A percentile compares a stretch with the other conserved stretches of the same genome.
These are phyloP conservation scores for Arnoldichthys spilopterus DNA, from an alignment of 2,797 vertebrate species.

Conservation along the genomic window DNA sequence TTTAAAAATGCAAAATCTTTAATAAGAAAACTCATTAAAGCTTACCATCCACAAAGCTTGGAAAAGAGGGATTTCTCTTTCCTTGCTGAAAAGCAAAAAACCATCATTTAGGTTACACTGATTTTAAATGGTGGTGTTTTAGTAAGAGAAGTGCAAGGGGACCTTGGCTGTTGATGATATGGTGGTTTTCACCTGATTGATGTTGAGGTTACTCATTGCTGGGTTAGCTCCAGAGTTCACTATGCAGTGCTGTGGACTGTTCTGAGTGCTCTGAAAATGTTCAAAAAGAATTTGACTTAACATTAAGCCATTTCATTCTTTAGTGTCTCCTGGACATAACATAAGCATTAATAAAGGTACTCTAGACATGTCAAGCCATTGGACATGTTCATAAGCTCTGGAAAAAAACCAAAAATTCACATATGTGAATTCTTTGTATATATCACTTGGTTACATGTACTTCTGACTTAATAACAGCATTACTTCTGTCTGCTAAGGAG, in stretches of 20 bases:
- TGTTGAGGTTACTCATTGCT: constrained; percentile 36
- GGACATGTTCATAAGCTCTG: no score
- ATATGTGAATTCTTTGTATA: no score
- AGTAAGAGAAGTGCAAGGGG: constrained; percentile 7
- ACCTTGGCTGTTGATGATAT: background rate
- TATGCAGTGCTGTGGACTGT: constrained; percentile 30
- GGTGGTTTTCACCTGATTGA: constrained; percentile 39
- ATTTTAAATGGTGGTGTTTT: background rate
- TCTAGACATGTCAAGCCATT: no score
- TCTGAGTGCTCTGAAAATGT: constrained; percentile 40
- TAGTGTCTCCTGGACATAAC: no score
- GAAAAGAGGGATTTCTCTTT: constrained; percentile 92
- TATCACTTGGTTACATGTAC: no score
- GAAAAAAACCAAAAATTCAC: no score
- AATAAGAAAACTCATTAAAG: constrained; percentile 39
- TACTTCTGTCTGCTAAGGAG: no score
- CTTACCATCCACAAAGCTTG: constrained; percentile 98
- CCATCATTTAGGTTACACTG: constrained; percentile 24
- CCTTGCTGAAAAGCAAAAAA: constrained; percentile 74
- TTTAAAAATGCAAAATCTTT: background rate
- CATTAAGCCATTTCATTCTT: background rate
- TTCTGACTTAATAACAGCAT: no score
- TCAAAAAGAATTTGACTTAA: constrained; percentile 19
- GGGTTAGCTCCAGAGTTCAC: constrained; percentile 16
- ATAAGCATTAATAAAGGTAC: no score